A percentile compares a stretch with the other conserved stretches of the same genome.
Conservation (phyloP, 2,888 invertebrate species). For the Leptopilina syphax region DNA sequence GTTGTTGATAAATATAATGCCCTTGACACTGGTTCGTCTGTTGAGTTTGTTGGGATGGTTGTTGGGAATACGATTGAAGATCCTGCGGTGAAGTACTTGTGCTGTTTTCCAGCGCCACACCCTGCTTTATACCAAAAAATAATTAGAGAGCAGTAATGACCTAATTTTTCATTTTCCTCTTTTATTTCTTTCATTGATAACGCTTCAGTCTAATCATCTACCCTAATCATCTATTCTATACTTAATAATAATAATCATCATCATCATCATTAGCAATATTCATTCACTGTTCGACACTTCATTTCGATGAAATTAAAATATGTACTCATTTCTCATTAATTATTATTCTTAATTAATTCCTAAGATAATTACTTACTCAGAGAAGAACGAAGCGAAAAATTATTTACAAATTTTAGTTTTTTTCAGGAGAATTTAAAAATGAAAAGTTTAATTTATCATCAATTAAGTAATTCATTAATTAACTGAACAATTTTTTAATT, state of each 20-base stretch:
- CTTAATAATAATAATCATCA: constrained; percentile 12
- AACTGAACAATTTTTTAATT: neutral
- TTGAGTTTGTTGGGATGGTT: constrained; percentile 72
- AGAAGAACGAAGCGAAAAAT: too few relatives aligned
- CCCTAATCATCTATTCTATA: constrained; percentile 21
- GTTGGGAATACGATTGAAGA: constrained; percentile 78
- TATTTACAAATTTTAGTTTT: too few relatives aligned
- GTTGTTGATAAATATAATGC: constrained; percentile 70
- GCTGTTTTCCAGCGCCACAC: constrained; percentile 81
- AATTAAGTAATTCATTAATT: neutral
- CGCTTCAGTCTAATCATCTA: constrained; percentile 12
- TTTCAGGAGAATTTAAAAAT: too few relatives aligned
- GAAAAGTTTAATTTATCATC: neutral
- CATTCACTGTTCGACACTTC: constrained; percentile 33
- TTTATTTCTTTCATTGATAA: neutral
- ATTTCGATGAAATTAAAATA: neutral
- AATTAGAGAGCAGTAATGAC: constrained; percentile 41
- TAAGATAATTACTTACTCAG: too few relatives aligned
- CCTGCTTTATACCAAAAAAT: constrained; percentile 74
- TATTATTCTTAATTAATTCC: too few relatives aligned
- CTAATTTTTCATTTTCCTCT: constrained; percentile 8
- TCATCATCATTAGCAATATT: constrained; percentile 14
- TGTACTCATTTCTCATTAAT: neutral
- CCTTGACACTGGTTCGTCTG: constrained; percentile 71
- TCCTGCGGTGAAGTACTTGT: constrained; percentile 81